Percentiles rank a stretch among this genome's conserved stretches.
These are phyloP conservation scores for Phataginus tetradactyla DNA, from an alignment of 2,797 vertebrate genomes.

Conservation along the genomic window DNA sequence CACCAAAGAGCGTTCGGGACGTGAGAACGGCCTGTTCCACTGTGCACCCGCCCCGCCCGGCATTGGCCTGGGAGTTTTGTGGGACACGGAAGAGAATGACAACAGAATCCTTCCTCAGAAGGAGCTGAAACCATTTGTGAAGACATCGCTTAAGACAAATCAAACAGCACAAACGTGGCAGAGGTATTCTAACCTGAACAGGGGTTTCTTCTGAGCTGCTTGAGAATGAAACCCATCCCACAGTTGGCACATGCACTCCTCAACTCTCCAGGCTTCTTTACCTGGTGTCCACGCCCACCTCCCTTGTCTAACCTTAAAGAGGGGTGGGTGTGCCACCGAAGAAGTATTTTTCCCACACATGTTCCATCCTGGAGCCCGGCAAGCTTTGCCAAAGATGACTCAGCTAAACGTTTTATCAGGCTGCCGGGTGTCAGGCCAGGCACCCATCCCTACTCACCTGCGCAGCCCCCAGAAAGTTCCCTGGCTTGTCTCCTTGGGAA, in stretches of 20 bases:
- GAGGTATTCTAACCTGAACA: too few relatives aligned
- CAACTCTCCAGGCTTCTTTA: not conserved
- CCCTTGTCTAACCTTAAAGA: not conserved
- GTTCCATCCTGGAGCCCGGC: not conserved
- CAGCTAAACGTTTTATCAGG: not conserved
- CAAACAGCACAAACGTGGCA: fast-evolving
- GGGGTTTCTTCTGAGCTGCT: not conserved
- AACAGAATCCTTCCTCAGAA: not conserved
- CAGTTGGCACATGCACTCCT: not conserved
- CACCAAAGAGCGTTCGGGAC: fast-evolving
- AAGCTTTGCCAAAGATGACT: constrained; percentile 14
- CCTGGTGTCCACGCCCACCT: not conserved
- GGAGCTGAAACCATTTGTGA: not conserved
- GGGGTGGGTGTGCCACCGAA: not conserved
- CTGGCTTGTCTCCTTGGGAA: constrained; percentile 36
- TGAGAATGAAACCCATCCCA: not conserved
- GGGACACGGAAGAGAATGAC: not conserved
- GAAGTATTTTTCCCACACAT: not conserved
- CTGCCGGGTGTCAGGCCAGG: not conserved
- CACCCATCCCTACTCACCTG: not conserved
- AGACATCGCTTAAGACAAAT: fast-evolving
- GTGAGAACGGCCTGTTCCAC: fast-evolving
- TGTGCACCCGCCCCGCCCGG: fast-evolving
- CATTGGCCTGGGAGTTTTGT: not conserved
- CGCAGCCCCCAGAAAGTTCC: not conserved